Evolutionary conservation across 2,113 vertebrate genomes (phyloP).

Genomic region (Tetrao urogallus): DNA sequence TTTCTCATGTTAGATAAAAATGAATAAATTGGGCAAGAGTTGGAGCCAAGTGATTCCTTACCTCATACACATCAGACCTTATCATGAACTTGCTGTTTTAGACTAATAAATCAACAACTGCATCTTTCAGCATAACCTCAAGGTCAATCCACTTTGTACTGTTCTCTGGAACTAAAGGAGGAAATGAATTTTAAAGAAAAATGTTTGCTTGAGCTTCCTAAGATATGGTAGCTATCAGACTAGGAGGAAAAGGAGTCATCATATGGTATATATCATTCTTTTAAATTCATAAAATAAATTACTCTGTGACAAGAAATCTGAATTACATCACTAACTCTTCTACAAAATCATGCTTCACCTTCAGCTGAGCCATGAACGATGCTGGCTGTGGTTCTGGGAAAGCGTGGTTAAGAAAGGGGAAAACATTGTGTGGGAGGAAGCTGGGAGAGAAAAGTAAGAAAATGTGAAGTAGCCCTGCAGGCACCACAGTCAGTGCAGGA

Average conservation of each 20-base stretch:
- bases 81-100: background rate
- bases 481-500: background rate
- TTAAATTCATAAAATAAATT: background rate
- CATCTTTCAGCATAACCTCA: background rate
- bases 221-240: background rate
- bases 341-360: background rate
- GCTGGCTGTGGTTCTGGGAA: background rate
- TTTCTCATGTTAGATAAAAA: slow-evolving; percentile 17
- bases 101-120: background rate
- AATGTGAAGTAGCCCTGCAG: background rate
- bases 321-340: background rate
- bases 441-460: background rate
- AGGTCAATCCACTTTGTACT: background rate
- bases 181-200: background rate
- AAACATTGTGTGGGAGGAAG: background rate
- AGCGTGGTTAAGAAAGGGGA: background rate
- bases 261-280: background rate
- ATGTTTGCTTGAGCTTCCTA: background rate
- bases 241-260: background rate
- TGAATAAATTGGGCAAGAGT: background rate
- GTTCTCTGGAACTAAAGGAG: background rate
- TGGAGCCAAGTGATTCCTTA: background rate
- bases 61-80: background rate
- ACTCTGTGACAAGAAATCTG: background rate
- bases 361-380: background rate